Base-by-base conservation (phyloP, 2,888 invertebrate genomes). In the Adineta ricciae region DNA sequence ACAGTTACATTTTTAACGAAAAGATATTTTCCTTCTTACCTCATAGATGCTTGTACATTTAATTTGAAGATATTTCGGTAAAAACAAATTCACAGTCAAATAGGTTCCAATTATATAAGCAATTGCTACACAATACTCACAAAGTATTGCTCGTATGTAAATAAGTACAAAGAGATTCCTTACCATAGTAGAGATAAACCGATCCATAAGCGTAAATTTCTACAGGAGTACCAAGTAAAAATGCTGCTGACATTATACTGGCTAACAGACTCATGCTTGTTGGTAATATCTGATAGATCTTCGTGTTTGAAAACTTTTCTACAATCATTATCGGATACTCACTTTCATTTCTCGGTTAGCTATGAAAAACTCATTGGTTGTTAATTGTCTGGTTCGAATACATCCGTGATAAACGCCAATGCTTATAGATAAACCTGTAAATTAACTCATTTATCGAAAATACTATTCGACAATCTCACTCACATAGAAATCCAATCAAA, bases 21-120 rank as follows among this genome's bases (percentile, higher is more conserved):
- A n/a, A n/a, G n/a, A 11, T 27, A 3, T 46, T 46, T 46, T 46
- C 46, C 7, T 4, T 16, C 64, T 84, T 87, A 89, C 89, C 88
- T 89, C 88, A 84, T 89, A 89, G n/a, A 88, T 88, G 84, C 88
- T 89, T 84, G 88, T 88, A 19, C 89, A 86, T 84, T 87, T 88
- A n/a, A 89, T 87, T 50, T 88, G 86, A 86, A 89, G 88, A 86
- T 88, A 89, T 41, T 88, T 88, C 14, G 89, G 89, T 54, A 89
- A 85, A 85, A 88, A 89, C 24, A 89, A 87, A 85, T 89, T 88
- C 24, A 88, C 88, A 19, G 88, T 86, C 93, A 93, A 94, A 94
- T 73, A 36, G 1, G 52, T 84, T 36, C 78, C 36, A 38, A 85
- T 54, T 21, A 52, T n/a, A 82, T 52, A 84, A 9, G 78, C 83